These are phyloP conservation scores for Bimastos eiseni DNA, from an alignment of 2,888 invertebrate species.

Conservation along the genomic window DNA sequence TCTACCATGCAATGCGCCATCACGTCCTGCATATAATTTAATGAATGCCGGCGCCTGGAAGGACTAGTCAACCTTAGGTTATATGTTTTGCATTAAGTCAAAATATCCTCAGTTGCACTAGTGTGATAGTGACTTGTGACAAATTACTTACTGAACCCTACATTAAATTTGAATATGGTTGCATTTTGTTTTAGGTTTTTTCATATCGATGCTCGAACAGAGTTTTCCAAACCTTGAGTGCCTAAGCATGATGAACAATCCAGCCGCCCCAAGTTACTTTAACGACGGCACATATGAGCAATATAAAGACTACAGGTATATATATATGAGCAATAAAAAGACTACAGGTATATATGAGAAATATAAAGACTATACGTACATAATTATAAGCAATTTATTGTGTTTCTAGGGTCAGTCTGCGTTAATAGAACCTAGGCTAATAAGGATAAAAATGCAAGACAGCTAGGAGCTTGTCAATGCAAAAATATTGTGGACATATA, in stretches of 20 bases:
- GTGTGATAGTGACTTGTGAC: background rate
- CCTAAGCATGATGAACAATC: conserved; percentile 83
- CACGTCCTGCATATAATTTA: too few species aligned
- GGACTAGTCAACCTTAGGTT: too few species aligned
- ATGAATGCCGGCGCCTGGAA: too few species aligned
- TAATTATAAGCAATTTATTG: too few species aligned
- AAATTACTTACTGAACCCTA: too few species aligned
- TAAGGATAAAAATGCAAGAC: too few species aligned
- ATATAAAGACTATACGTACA: conserved; percentile 70
- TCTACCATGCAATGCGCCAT: too few species aligned
- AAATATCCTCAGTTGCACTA: background rate
- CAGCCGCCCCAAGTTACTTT: conserved; percentile 76
- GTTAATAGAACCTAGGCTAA: too few species aligned
- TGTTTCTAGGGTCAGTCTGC: too few species aligned
- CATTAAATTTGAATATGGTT: background rate
- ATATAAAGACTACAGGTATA: conserved; percentile 76
- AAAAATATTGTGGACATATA: too few species aligned
- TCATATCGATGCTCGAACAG: conserved; percentile 51
- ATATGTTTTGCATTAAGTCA: background rate
- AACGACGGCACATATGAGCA: conserved; percentile 78
- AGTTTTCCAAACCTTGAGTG: conserved; percentile 70
- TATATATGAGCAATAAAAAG: conserved; percentile 75
- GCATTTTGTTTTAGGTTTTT: conserved; percentile 50
- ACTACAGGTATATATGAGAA: conserved; percentile 78
- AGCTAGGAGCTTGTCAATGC: too few species aligned